Percentiles rank a stretch among this genome's conserved stretches.
These are phyloP conservation scores for Polydrusus tereticollis DNA, from an alignment of 2,888 invertebrate genomes.

Conservation along the genomic window DNA sequence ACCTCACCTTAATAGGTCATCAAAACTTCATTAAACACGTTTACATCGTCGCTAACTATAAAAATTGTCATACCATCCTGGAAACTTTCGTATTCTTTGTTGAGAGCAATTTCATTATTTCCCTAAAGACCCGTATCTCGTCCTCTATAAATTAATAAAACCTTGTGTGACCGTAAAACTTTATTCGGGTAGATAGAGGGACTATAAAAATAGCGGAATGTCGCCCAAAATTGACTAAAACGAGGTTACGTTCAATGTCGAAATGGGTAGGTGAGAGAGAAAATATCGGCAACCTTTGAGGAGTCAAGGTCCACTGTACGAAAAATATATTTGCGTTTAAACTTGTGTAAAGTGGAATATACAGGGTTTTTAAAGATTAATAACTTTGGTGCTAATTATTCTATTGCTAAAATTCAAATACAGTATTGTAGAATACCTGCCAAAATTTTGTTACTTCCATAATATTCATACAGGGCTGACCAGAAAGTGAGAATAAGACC, in stretches of 20 bases:
- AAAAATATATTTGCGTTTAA: no score
- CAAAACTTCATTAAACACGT: background rate
- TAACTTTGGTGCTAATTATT: no score
- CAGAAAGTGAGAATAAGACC: no score
- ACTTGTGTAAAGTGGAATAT: no score
- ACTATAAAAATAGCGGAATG: slow-evolving; percentile 12
- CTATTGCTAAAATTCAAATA: no score
- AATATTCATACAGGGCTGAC: no score
- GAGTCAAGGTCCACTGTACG: no score
- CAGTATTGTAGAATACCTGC: no score
- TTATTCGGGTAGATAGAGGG: slow-evolving; percentile 8
- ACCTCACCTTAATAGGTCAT: background rate
- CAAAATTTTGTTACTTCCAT: no score
- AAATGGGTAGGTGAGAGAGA: background rate
- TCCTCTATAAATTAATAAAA: slow-evolving; percentile 30
- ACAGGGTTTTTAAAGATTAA: no score
- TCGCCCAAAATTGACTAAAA: background rate
- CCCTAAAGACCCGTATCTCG: slow-evolving; percentile 5
- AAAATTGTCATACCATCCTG: background rate
- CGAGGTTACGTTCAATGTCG: background rate
- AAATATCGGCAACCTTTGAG: no score
- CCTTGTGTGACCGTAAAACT: slow-evolving; percentile 29
- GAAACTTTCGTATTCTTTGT: background rate
- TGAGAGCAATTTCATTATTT: slow-evolving; percentile 15
- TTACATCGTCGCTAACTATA: background rate